Base-by-base conservation (phyloP, 2,113 vertebrate genomes). In the Cryptomyrus ogoouensis region DNA sequence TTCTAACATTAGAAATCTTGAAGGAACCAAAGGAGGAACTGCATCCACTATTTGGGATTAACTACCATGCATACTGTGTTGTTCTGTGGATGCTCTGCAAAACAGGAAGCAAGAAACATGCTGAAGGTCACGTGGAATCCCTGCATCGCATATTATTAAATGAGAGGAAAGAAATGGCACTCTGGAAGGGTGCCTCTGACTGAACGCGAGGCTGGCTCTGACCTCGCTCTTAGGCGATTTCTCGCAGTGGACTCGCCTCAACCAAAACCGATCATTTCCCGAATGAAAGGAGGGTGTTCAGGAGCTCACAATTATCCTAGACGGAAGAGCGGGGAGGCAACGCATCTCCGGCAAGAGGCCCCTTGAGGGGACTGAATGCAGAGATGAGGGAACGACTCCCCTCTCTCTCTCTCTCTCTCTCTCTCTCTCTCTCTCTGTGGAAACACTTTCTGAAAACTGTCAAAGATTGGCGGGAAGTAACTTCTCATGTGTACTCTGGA, bases 381-480 rank as follows among this genome's bases (percentile, higher is more conserved):
- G 47, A 47, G 66, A 62, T 24, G 49, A 56, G 31, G 39, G 35
- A 62, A 7, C 5, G 89, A 21, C 44, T 44, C 35, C 35, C 2
- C 35, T 39, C 35, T 39, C 44, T 44, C 44, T 44, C 42, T 6
- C 44, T 44, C 44, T 44, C 4, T 27, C 27, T 58, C 70, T 70
- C 27, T 10, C 62, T 31, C 31, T 77, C 70, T 39, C 5, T 77
- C 15, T 77, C 4, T 56, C 21, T 90, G 31, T 27, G 56, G 80
- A 46, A 88, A 90, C 90, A 85, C 77, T 12, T 49, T 83, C 21
- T 13, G n/a, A 85, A 70, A 31, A 35, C 31, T 74, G 27, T 74
- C 27, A 31, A 74, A 77, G 35, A 80, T 83, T 87, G 90, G 77
- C 66, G n/a, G 31, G 27, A 53, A 50, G 66, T 50, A 80, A 83